Evolutionary conservation across 2,888 invertebrate genomes (phyloP), one percentile per base, ranked within the genome.

Genomic region (Ariolimax columbianus): DNA sequence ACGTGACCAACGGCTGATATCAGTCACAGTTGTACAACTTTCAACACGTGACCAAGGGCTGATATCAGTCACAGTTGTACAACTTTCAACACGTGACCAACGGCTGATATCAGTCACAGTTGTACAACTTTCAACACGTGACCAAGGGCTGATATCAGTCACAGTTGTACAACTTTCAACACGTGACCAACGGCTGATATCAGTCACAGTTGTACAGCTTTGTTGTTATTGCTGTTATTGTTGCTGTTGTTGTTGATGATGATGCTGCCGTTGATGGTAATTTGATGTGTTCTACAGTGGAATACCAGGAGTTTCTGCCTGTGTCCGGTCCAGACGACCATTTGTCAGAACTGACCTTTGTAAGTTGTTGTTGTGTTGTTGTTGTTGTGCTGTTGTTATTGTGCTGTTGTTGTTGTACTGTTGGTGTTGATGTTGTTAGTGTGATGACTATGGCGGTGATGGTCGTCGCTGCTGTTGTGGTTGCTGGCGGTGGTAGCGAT

Each of bases 301-400:
- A 78, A 17, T 79, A 73, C 36, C 59, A 47, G n/a, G 80, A 80
- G 75, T 77, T 73, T 63, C 66, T 80, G 17, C 84, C 79, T 0
- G 63, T 78, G 11, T 72, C 78, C 1, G 83, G 75, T 2, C 80
- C 80, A 6, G 80, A 68, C 7, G 47, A 80, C 19, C 43, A 73
- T 26, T 30, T 82, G 4, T 38, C 72, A 1, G 82, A 82, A n/a
- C 36, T 70, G 63, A 47, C 63, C 17, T 19, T 51, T 40, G 79
- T 63, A 55, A 55, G 77, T 55, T 23, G 7, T 55, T 19, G 17
- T 33, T 51, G 30, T 72, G n/a, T n/a, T n/a, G n/a, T n/a, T n/a
- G n/a, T n/a, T 51, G 47, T 36, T 77, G 47, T n/a, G n/a, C n/a
- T n/a, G n/a, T n/a, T n/a, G n/a, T n/a, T n/a, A 43, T n/a, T 40